Evolutionary conservation across 2,113 vertebrate species (phyloP).

Genomic region (Apus apus): DNA sequence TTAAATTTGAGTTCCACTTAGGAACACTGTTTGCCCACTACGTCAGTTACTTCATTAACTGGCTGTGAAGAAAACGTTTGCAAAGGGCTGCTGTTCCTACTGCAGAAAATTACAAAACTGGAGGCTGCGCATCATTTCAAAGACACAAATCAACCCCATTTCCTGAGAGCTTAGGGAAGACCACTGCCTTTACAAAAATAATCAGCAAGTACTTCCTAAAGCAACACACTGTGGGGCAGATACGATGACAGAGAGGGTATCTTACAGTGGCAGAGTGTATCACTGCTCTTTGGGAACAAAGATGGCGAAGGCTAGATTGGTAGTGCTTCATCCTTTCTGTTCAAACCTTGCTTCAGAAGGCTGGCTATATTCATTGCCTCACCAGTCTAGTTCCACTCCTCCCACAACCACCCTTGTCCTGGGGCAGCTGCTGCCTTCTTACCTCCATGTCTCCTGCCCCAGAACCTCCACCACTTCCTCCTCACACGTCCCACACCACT

Average conservation of each 20-base stretch:
- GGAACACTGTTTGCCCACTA: neutral
- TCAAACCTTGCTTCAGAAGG: neutral
- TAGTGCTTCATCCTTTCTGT: neutral
- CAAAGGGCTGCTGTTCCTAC: neutral
- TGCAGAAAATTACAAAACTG: neutral
- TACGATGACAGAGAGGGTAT: neutral
- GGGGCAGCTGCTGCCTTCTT: conserved; percentile 1
- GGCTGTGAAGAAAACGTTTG: neutral
- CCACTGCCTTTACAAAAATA: neutral
- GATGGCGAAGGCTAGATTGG: neutral
- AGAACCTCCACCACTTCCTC: conserved; percentile 36
- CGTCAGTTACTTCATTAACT: neutral
- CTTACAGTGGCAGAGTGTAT: neutral
- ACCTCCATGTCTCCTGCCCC: neutral
- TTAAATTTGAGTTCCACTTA: neutral
- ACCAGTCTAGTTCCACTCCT: conserved; percentile 7
- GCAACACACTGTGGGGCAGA: neutral
- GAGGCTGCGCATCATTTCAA: neutral
- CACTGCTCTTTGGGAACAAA: neutral
- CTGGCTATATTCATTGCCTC: neutral
- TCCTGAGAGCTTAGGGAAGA: neutral
- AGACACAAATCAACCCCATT: neutral
- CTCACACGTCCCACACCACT: neutral
- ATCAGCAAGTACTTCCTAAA: neutral
- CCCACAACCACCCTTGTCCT: neutral